These are phyloP conservation scores for Herminia tarsipennalis DNA, from an alignment of 2,888 invertebrate species.

Conservation along the genomic window DNA sequence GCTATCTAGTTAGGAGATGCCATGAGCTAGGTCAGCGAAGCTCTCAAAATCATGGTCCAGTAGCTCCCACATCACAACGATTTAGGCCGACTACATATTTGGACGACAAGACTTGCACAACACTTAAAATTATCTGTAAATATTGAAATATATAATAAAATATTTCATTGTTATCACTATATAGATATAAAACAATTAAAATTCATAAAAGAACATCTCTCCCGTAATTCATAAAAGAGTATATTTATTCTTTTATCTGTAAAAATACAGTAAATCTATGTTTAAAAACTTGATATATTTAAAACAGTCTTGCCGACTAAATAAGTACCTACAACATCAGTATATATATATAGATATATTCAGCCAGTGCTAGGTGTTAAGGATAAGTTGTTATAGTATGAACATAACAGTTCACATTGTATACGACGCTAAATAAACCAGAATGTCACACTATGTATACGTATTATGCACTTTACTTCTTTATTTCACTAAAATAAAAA, in stretches of 20 bases:
- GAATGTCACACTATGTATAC: slow-evolving; percentile 52
- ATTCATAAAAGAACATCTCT: slow-evolving; percentile 4
- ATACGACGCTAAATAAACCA: slow-evolving; percentile 54
- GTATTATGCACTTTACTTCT: slow-evolving; percentile 71
- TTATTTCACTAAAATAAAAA: slow-evolving; percentile 65
- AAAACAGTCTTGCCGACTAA: slow-evolving; percentile 40
- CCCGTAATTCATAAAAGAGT: not conserved
- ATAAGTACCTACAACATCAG: no score
- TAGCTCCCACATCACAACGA: slow-evolving; percentile 28
- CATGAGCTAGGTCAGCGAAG: slow-evolving; percentile 9
- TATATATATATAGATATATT: no score
- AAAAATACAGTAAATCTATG: slow-evolving; percentile 11
- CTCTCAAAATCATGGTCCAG: slow-evolving; percentile 28
- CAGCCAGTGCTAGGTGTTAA: slow-evolving; percentile 45
- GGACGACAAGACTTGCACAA: slow-evolving; percentile 40
- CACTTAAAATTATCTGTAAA: slow-evolving; percentile 12
- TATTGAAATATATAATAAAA: slow-evolving; percentile 10
- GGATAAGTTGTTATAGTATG: slow-evolving; percentile 57
- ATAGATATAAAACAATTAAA: slow-evolving; percentile 8
- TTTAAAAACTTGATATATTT: slow-evolving; percentile 1
- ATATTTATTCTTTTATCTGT: not conserved
- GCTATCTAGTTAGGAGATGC: slow-evolving; percentile 2
- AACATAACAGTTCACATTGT: slow-evolving; percentile 53
- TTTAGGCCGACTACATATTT: slow-evolving; percentile 41
- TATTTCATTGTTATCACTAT: slow-evolving; percentile 2